A percentile compares a stretch with the other conserved stretches of the same genome.
Conservation (phyloP, 1,140 invertebrate species). For the Leucophenga varia region DNA sequence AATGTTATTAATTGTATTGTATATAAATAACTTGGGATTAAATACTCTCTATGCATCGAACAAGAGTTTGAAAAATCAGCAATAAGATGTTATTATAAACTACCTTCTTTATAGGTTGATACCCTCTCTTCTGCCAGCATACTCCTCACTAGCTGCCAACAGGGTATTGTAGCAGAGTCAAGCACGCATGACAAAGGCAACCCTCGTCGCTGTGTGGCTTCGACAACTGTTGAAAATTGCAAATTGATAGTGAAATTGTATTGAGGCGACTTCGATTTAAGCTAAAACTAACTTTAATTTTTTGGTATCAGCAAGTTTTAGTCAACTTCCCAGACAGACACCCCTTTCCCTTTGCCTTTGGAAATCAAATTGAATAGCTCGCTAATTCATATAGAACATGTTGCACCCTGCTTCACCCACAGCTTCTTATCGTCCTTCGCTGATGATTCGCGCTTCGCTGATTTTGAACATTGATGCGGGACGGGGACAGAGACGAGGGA, state of each 20-base stretch:
- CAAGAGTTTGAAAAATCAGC: too few relatives aligned
- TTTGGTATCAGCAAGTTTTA: too few relatives aligned
- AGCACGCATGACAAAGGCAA: too few relatives aligned
- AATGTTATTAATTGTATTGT: background rate
- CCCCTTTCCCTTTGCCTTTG: background rate
- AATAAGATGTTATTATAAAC: too few relatives aligned
- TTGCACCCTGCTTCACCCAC: background rate
- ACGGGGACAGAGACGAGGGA: background rate
- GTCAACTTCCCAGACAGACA: background rate
- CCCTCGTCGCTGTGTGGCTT: conserved; percentile 17
- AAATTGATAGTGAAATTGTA: conserved; percentile 22
- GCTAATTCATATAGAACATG: conserved; percentile 9
- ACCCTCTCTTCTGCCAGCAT: background rate
- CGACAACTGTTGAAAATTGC: conserved; percentile 33
- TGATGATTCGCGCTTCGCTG: conserved; percentile 19
- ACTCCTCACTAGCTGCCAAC: background rate
- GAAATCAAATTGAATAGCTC: conserved; percentile 2
- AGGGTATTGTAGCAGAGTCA: conserved; percentile 19
- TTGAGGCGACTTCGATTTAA: conserved; percentile 23
- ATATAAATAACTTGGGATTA: too few relatives aligned
- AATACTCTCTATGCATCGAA: too few relatives aligned
- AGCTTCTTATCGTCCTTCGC: background rate
- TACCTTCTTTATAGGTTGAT: background rate
- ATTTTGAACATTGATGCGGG: conserved; percentile 12
- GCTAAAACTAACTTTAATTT: too few relatives aligned